These are phyloP conservation scores for Chrysotoxum bicinctum DNA, from an alignment of 2,888 invertebrate genomes.

Conservation along the genomic window DNA sequence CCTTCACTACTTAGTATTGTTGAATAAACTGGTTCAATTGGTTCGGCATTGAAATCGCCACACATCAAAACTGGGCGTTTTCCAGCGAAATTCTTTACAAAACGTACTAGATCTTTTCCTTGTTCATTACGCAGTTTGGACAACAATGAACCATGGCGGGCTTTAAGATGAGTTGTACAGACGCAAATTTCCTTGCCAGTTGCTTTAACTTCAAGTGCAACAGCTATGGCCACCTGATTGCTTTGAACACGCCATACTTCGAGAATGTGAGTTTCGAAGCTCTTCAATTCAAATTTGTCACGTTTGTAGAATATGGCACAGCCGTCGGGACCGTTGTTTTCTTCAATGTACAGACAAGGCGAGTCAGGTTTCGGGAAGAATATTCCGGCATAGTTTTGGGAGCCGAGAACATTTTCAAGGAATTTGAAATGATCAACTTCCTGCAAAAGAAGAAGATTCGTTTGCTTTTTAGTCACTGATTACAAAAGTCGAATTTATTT, in stretches of 20 bases:
- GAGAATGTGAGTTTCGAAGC: constrained; percentile 84
- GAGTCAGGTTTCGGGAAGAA: constrained; percentile 91
- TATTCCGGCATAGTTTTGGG: constrained; percentile 86
- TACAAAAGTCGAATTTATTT: no score
- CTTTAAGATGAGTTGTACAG: constrained; percentile 89
- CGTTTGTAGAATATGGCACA: constrained; percentile 89
- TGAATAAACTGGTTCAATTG: constrained; percentile 86
- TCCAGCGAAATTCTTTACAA: constrained; percentile 82
- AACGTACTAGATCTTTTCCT: constrained; percentile 86
- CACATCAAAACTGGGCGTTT: constrained; percentile 85
- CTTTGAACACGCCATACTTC: constrained; percentile 89
- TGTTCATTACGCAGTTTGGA: constrained; percentile 87
- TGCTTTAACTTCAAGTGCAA: constrained; percentile 83
- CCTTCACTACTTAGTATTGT: constrained; percentile 83
- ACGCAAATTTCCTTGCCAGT: constrained; percentile 85
- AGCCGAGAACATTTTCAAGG: constrained; percentile 84
- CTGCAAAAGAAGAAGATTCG: constrained; percentile 78
- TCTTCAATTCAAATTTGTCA: constrained; percentile 84
- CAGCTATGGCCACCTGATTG: constrained; percentile 87
- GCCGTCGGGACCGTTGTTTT: constrained; percentile 90
- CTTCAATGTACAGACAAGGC: constrained; percentile 87
- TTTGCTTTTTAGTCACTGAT: no score
- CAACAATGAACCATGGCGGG: constrained; percentile 86
- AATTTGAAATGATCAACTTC: constrained; percentile 90
- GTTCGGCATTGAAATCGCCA: constrained; percentile 91